Evolutionary conservation across 2,888 invertebrate genomes (phyloP), one percentile per base, ranked within the genome.

Genomic region (Tiliacea aurago): DNA sequence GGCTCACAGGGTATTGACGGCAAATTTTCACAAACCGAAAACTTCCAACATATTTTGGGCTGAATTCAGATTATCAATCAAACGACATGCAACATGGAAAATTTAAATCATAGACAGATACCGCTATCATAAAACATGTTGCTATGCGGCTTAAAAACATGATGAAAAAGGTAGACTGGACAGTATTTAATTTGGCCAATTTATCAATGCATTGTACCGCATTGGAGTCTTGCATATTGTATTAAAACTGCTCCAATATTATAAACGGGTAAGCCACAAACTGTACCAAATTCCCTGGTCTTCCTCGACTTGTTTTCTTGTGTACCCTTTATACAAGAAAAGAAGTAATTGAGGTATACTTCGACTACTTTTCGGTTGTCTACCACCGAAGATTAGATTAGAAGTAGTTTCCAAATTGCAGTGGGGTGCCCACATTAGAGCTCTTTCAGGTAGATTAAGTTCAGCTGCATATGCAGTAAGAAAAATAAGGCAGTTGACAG

Each of bases 61-160:
- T 41, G 5, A 23, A 53, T 33, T 53, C 41, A 47, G 20, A 53
- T 45, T 13, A 66, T 73, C 61, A 61, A 71, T 71, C 33, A 59
- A 37, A 13, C 15, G 11, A 53, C 43, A 45, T 20, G 7, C 10
- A 20, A 59, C 15, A 45, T 59, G 1, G 18, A 41, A 68, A 7
- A 28, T 43, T 10, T 56, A 10, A 51, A 10, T 15, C 53, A 28
- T 20, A 18, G 13, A 33, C 10, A 33, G 15, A 41, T 45, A n/a
- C 33, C 3, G 9, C 33, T 13, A n/a, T 33, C 20, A 43, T 66
- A 43, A n/a, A 51, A 20, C 28, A 15, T 41, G 49, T 18, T 13
- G 37, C 13, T 18, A 53, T 66, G 43, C 18, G 18, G 5, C 10
- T 45, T 20, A n/a, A 11, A 51, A 43, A 28, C 13, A 28, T 28